Evolutionary conservation across 2,797 vertebrate species (phyloP).

Genomic region (Sylvilagus floridanus): DNA sequence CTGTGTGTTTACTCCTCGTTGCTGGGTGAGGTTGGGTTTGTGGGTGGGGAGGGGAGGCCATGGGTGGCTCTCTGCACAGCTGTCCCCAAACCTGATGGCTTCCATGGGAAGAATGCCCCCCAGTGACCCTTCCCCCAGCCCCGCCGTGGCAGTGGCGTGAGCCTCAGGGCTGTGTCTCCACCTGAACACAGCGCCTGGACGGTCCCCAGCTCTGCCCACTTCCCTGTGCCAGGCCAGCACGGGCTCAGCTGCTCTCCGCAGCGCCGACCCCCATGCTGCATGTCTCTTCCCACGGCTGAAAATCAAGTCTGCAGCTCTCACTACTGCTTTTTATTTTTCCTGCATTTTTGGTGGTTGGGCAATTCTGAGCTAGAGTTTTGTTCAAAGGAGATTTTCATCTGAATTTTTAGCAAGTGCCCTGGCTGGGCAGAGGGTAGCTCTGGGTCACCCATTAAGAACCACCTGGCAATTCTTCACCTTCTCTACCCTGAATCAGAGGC

Average conservation of each 20-base stretch:
- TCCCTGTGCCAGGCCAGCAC: not conserved
- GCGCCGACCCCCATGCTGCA: too few species aligned
- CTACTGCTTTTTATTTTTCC: too few species aligned
- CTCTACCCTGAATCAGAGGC: not conserved
- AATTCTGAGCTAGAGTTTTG: not conserved
- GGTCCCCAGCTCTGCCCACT: not conserved
- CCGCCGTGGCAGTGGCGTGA: not conserved
- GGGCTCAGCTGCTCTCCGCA: not conserved
- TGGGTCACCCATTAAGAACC: not conserved
- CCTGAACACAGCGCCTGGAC: not conserved
- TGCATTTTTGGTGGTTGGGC: not conserved
- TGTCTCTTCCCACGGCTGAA: not conserved
- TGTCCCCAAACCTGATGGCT: not conserved
- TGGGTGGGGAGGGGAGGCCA: not conserved
- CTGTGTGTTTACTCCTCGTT: not conserved
- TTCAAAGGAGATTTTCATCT: not conserved
- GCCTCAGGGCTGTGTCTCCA: not conserved
- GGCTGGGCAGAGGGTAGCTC: not conserved
- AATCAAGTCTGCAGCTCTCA: not conserved
- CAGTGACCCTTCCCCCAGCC: too few species aligned
- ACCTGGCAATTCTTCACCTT: not conserved
- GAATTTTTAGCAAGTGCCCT: not conserved
- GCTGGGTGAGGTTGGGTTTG: not conserved
- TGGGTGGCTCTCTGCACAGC: not conserved
- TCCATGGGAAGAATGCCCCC: not conserved